Evolutionary conservation across 2,797 vertebrate species (phyloP).

Genomic region (Monodelphis domestica): DNA sequence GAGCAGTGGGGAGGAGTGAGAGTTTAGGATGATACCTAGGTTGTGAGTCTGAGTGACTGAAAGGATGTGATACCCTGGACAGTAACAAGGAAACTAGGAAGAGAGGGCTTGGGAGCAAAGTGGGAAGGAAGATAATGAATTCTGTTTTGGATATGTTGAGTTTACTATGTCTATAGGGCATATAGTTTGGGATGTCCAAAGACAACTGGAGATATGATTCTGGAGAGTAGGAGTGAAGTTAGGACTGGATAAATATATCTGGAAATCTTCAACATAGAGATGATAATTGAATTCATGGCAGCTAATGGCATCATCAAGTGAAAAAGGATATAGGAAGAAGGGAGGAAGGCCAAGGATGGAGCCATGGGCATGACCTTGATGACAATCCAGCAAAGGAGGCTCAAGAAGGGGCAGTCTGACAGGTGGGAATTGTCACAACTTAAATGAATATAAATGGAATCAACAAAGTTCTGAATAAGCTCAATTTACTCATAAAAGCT

Average conservation of each 20-base stretch:
- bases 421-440: not conserved
- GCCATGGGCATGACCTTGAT: not conserved
- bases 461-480: not conserved
- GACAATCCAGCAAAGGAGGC: not conserved
- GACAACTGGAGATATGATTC: not conserved
- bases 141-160: not conserved
- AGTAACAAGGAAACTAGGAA: not conserved
- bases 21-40: not conserved
- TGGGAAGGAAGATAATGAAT: not conserved
- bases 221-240: not conserved
- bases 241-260: not conserved
- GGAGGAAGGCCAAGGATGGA: not conserved
- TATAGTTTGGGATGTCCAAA: not conserved
- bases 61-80: not conserved
- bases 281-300: not conserved
- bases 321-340: not conserved
- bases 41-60: not conserved
- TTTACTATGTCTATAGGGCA: not conserved
- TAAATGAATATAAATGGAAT: not conserved
- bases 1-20: not conserved
- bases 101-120: not conserved
- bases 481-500: not conserved
- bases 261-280: not conserved
- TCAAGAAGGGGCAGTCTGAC: not conserved
- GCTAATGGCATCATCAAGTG: not conserved